Percentiles rank a stretch among this genome's conserved stretches.
phyloP scores from a whole-genome alignment of 2,888 invertebrate genomes.

The Helicoverpa assulta region DNA sequence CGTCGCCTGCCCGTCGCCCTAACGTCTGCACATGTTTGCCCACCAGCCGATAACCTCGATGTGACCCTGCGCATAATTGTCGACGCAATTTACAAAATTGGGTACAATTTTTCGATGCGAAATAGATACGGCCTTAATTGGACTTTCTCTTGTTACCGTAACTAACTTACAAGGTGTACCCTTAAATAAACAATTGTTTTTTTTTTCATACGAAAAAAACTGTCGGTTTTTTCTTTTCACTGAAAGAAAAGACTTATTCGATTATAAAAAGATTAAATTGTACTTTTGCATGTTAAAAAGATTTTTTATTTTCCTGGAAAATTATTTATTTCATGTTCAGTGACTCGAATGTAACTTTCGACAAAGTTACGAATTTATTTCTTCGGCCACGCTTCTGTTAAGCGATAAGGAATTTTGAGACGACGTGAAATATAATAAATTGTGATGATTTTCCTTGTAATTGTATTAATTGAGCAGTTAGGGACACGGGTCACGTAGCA shows the following conservation, averaged over 20 bases:
- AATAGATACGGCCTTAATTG: conserved; percentile 29
- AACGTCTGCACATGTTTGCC: conserved; percentile 62
- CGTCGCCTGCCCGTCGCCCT: conserved; percentile 50
- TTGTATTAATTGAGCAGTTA: conserved; percentile 38
- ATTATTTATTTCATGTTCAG: conserved; percentile 6
- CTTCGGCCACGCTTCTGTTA: neutral
- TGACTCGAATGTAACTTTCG: conserved; percentile 12
- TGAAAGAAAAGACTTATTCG: conserved; percentile 6
- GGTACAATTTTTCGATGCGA: conserved; percentile 13
- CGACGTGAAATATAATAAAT: conserved; percentile 15
- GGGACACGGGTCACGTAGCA: conserved; percentile 33
- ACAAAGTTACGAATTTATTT: conserved; percentile 13
- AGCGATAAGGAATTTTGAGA: conserved; percentile 35
- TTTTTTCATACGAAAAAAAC: neutral
- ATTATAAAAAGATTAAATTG: neutral
- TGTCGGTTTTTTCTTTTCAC: neutral
- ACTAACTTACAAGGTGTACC: conserved; percentile 2
- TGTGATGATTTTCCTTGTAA: conserved; percentile 25
- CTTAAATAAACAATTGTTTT: neutral
- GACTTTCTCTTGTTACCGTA: conserved; percentile 8
- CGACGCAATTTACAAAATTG: conserved; percentile 46
- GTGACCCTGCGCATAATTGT: conserved; percentile 56
- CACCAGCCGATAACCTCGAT: conserved; percentile 58
- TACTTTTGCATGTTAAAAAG: neutral
- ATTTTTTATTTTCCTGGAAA: neutral